These are phyloP conservation scores for Pseudomyrmex gracilis DNA, from an alignment of 1,140 invertebrate species.

Conservation along the genomic window DNA sequence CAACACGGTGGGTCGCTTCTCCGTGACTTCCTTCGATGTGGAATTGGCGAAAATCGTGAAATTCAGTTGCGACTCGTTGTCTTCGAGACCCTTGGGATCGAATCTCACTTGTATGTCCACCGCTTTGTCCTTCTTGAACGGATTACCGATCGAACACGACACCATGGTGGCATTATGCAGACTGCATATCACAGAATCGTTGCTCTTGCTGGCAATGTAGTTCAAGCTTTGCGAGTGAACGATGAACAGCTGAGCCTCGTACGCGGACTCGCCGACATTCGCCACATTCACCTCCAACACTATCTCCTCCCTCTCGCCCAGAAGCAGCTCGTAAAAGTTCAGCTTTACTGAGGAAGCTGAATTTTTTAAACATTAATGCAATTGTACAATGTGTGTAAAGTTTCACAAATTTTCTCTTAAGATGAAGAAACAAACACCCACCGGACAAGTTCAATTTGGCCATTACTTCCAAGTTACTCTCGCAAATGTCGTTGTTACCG, in stretches of 20 bases:
- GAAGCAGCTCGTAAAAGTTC: slow-evolving; percentile 85
- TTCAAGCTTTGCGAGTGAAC: slow-evolving; percentile 91
- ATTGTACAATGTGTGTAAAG: slow-evolving; percentile 30
- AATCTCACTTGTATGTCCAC: slow-evolving; percentile 91
- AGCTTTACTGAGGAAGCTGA: slow-evolving; percentile 76
- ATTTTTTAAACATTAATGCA: no score
- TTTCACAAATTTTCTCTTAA: slow-evolving; percentile 27
- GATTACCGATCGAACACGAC: slow-evolving; percentile 94
- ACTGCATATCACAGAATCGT: slow-evolving; percentile 88
- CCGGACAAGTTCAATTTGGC: slow-evolving; percentile 88
- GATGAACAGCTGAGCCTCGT: slow-evolving; percentile 94
- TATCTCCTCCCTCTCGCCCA: slow-evolving; percentile 92
- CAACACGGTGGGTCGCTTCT: slow-evolving; percentile 86
- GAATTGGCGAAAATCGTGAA: slow-evolving; percentile 94
- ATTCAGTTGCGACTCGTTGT: slow-evolving; percentile 89
- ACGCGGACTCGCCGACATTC: slow-evolving; percentile 95
- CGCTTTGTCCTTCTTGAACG: slow-evolving; percentile 89
- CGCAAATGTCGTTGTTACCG: slow-evolving; percentile 94
- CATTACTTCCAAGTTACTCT: slow-evolving; percentile 92
- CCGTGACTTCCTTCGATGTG: slow-evolving; percentile 90
- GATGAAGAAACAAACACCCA: slow-evolving; percentile 61
- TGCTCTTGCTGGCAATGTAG: slow-evolving; percentile 90
- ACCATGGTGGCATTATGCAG: slow-evolving; percentile 91
- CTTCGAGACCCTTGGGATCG: slow-evolving; percentile 90
- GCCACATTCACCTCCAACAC: slow-evolving; percentile 90